These are phyloP conservation scores for Girardinus metallicus DNA, from an alignment of 2,797 vertebrate species.

Conservation along the genomic window DNA sequence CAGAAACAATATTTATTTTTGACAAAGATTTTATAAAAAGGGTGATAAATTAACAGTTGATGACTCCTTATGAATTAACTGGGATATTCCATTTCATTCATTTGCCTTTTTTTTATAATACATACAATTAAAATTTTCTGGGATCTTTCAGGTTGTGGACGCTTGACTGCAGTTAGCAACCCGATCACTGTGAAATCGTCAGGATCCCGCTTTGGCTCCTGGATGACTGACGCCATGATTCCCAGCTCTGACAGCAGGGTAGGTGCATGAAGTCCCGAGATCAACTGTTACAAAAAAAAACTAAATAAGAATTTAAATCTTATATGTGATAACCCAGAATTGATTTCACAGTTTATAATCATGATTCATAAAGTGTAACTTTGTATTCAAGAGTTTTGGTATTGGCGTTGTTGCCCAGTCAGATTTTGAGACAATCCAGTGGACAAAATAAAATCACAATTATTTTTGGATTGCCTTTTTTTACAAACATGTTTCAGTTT, in stretches of 20 bases:
- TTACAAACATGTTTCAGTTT: too few relatives aligned
- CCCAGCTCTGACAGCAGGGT: conserved; percentile 92
- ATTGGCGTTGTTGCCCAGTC: too few relatives aligned
- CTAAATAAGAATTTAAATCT: neutral
- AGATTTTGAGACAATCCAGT: too few relatives aligned
- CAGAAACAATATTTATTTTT: neutral
- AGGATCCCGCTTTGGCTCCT: conserved; percentile 93
- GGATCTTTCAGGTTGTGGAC: conserved; percentile 86
- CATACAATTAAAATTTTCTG: neutral
- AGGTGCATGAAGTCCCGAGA: conserved; percentile 52
- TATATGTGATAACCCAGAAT: too few relatives aligned
- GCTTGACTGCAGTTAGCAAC: conserved; percentile 89
- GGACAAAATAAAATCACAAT: too few relatives aligned
- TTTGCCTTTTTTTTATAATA: neutral
- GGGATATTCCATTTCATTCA: neutral
- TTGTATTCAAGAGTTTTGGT: too few relatives aligned
- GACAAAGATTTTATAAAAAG: neutral
- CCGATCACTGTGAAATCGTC: conserved; percentile 93
- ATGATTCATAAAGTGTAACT: too few relatives aligned
- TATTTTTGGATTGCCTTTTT: too few relatives aligned
- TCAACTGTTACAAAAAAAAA: neutral
- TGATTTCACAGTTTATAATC: neutral
- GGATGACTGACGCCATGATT: conserved; percentile 96
- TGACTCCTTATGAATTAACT: conserved; percentile 19
- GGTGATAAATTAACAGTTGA: conserved; percentile 3